Evolutionary conservation across 2,888 invertebrate genomes (phyloP).

Genomic region (Gari tellinella): DNA sequence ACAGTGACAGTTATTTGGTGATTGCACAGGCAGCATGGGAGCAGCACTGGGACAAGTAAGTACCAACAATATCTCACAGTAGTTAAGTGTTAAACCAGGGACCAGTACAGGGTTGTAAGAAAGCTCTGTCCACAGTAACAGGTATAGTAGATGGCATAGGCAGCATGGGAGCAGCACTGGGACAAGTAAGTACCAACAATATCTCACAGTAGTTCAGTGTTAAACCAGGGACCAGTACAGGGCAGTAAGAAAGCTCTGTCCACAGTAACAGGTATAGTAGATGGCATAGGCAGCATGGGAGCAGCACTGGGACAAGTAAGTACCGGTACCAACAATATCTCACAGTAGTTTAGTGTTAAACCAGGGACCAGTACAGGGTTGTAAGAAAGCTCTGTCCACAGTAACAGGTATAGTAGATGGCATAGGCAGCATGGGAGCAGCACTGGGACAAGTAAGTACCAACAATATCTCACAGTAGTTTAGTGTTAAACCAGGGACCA

Average conservation of each 20-base stretch:
- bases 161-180: conserved; percentile 85
- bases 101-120: conserved; percentile 83
- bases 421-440: conserved; percentile 85
- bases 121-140: conserved; percentile 85
- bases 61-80: no score
- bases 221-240: conserved; percentile 79
- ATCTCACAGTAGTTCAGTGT: no score
- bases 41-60: conserved; percentile 85
- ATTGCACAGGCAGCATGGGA: conserved; percentile 86
- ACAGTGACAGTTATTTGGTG: conserved; percentile 86
- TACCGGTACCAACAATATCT: no score
- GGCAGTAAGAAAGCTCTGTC: conserved; percentile 85
- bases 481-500: conserved; percentile 79
- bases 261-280: conserved; percentile 86
- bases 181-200: no score
- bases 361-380: conserved; percentile 82
- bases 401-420: conserved; percentile 86
- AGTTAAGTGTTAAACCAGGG: no score
- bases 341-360: no score
- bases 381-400: conserved; percentile 85
- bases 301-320: conserved; percentile 85
- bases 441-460: conserved; percentile 85
- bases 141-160: conserved; percentile 86
- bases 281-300: conserved; percentile 86
- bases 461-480: no score